phyloP scores from a whole-genome alignment of 2,888 invertebrate species.

The Tetanocera ferruginea region DNA sequence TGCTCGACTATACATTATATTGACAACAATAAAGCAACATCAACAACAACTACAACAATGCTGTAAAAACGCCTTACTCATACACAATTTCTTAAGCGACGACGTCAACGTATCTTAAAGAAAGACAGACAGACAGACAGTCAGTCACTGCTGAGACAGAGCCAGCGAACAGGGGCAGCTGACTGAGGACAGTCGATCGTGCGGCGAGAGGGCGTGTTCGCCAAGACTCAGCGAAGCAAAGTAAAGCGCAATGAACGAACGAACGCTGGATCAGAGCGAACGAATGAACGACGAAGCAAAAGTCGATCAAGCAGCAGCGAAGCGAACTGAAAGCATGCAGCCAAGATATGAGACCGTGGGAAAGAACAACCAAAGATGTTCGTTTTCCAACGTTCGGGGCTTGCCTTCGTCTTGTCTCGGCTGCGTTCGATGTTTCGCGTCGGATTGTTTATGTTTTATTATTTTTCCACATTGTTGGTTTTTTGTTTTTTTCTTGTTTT shows the following conservation, averaged over 20 bases:
- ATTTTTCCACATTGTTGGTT: constrained; percentile 36
- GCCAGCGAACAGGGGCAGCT: constrained; percentile 14
- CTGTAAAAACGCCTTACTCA: constrained; percentile 35
- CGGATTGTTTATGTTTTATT: constrained; percentile 43
- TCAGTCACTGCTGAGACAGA: neutral
- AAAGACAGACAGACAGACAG: neutral
- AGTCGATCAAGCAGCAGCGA: constrained; percentile 49
- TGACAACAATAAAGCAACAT: constrained; percentile 33
- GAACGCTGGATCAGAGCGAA: constrained; percentile 12
- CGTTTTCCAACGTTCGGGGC: constrained; percentile 49
- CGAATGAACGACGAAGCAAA: constrained; percentile 49
- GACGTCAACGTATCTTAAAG: constrained; percentile 21
- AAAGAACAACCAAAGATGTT: constrained; percentile 68
- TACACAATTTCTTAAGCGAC: constrained; percentile 32
- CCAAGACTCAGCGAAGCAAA: constrained; percentile 32
- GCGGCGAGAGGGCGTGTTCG: constrained; percentile 31
- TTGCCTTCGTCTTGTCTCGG: constrained; percentile 48
- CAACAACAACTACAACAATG: constrained; percentile 29
- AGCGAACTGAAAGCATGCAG: constrained; percentile 54
- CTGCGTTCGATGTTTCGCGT: constrained; percentile 47
- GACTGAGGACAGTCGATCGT: neutral
- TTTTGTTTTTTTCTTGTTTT: constrained; percentile 42
- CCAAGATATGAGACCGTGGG: constrained; percentile 70
- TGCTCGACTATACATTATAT: constrained; percentile 37
- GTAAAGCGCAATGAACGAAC: constrained; percentile 60